A percentile compares a stretch with the other conserved stretches of the same genome.
phyloP scores from a whole-genome alignment of 2,888 invertebrate genomes.

The Helicoverpa assulta region DNA sequence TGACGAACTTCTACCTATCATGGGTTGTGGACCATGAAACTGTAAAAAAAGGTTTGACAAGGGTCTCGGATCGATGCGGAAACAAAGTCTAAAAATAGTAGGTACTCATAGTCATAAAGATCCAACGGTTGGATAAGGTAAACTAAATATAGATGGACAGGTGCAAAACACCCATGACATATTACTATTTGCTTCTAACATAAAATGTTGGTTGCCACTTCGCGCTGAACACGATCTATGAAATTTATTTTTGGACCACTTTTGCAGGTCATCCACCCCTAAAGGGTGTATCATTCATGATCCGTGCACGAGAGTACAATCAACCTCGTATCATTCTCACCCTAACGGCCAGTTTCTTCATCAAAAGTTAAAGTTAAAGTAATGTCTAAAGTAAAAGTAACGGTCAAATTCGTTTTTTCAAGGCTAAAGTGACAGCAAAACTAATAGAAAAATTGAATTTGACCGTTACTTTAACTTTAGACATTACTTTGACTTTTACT shows the following conservation, averaged over 20 bases:
- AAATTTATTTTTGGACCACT: slow-evolving; percentile 24
- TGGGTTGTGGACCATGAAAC: slow-evolving; percentile 9
- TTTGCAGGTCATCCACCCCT: slow-evolving; percentile 26
- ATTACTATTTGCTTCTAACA: neutral
- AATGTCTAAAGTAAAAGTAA: too few relatives aligned
- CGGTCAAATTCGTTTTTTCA: too few relatives aligned
- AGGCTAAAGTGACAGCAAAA: too few relatives aligned
- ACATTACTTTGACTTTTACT: too few relatives aligned
- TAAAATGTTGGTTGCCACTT: slow-evolving; percentile 26
- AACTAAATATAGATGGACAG: slow-evolving; percentile 5
- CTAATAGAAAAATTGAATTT: too few relatives aligned
- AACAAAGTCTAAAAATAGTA: slow-evolving; percentile 10
- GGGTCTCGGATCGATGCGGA: slow-evolving; percentile 10
- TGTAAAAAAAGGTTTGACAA: slow-evolving; percentile 9
- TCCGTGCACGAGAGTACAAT: slow-evolving; percentile 15
- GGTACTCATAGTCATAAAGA: slow-evolving; percentile 9
- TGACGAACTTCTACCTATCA: neutral
- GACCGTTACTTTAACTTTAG: too few relatives aligned
- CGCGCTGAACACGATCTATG: slow-evolving; percentile 4
- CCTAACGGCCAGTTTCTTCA: too few relatives aligned
- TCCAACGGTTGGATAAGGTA: neutral
- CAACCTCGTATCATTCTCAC: slow-evolving; percentile 1
- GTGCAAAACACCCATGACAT: neutral
- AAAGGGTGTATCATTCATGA: neutral
- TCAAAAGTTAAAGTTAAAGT: too few relatives aligned